Base-by-base conservation (phyloP, 2,797 vertebrate species). In the Arrhamphus sclerolepis region DNA sequence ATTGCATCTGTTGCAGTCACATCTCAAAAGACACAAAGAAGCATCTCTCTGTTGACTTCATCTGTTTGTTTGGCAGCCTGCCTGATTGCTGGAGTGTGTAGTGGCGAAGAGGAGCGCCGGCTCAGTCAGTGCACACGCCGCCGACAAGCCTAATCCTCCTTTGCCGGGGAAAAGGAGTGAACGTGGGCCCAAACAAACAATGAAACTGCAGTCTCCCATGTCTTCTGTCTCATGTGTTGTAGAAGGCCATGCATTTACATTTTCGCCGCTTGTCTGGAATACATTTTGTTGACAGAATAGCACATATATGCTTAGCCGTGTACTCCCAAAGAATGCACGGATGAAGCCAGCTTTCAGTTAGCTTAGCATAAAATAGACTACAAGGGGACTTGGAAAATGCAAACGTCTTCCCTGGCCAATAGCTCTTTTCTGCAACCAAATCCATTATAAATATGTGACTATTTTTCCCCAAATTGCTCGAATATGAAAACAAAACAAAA, bases 11-110 rank as follows among this genome's bases (percentile, higher is more conserved):
- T 82, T 87, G 84, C 83, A 87, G 89, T 91, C 90, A 84, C 88
- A 85, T 90, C 89, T 91, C 89, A 84, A 75, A 85, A 89, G 86
- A 84, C 83, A 70, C 82, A 42, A 72, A 83, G 86, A 88, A 89
- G 80, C 68, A 53, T 90, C 84, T 87, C 91, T 92, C 87, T 91
- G 89, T 92, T 90, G 90, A 89, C 91, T 91, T 89, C 86, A 88
- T 91, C 78, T 90, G 90, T 91, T 88, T 92, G 91, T 91, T 88
- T 92, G 90, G 91, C 91, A 88, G 84, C 80, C 81, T 62, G 91
- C 90, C 89, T 89, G 90, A 91, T 91, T 91, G 84, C 85, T 87
- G 89, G 84, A 88, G 83, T 86, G 85, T 81, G 80, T 57, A 81
- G 81, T 83, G 82, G 78, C 53, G 73, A 75, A 52, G 81, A 66